Conservation (phyloP, 2,113 vertebrate genomes). For the Pluvianellus socialis region DNA sequence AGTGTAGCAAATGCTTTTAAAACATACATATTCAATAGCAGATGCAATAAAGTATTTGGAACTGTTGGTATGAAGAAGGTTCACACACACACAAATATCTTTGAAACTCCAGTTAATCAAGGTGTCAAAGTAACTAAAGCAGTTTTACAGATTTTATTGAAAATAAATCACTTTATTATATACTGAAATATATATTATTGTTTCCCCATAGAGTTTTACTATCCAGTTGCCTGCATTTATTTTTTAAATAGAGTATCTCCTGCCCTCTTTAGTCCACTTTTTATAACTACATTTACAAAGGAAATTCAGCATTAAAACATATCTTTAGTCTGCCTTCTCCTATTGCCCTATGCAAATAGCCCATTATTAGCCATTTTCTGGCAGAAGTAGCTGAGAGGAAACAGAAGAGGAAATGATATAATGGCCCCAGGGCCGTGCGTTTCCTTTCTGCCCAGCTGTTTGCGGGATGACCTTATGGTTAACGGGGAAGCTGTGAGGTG, state of each 20-base stretch:
- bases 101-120: slow-evolving; percentile 75
- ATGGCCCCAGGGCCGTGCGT: slow-evolving; percentile 71
- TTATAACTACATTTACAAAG: slow-evolving; percentile 80
- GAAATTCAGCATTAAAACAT: slow-evolving; percentile 27
- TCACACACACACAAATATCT: slow-evolving; percentile 63
- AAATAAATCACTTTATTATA: slow-evolving; percentile 79
- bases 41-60: slow-evolving; percentile 56
- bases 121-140: slow-evolving; percentile 76
- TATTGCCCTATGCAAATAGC: slow-evolving; percentile 74
- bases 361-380: slow-evolving; percentile 81
- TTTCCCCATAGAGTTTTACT: slow-evolving; percentile 61
- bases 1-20: slow-evolving; percentile 48
- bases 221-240: slow-evolving; percentile 39
- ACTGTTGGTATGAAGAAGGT: slow-evolving; percentile 46
- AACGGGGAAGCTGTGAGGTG: slow-evolving; percentile 65
- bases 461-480: slow-evolving; percentile 70
- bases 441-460: slow-evolving; percentile 78
- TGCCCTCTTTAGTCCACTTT: slow-evolving; percentile 86
- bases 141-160: slow-evolving; percentile 78
- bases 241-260: slow-evolving; percentile 78
- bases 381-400: slow-evolving; percentile 79
- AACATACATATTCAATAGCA: slow-evolving; percentile 62
- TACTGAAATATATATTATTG: slow-evolving; percentile 68
- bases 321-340: slow-evolving; percentile 64
- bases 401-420: slow-evolving; percentile 84